phyloP scores from a whole-genome alignment of 2,113 vertebrate genomes.

The Actinemys pallida region DNA sequence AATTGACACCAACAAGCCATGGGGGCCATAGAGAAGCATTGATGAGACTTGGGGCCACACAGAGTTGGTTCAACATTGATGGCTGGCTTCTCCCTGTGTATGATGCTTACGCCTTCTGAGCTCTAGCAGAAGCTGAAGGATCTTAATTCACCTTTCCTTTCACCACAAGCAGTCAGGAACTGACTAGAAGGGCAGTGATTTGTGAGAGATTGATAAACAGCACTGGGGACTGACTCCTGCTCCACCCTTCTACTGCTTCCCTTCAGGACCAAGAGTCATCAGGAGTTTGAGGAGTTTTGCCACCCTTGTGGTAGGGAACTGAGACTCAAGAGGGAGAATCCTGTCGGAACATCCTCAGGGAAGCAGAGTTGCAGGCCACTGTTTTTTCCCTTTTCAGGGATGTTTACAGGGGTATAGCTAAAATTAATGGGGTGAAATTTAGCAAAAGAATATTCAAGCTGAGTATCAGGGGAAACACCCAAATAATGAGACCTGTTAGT shows the following conservation, averaged over 20 bases:
- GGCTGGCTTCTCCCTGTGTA: neutral
- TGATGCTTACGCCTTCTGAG: neutral
- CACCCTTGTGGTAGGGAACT: neutral
- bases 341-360: neutral
- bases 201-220: neutral
- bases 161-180: neutral
- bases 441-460: neutral
- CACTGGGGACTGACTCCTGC: neutral
- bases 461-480: rapidly evolving
- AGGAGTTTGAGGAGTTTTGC: neutral
- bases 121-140: neutral
- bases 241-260: neutral
- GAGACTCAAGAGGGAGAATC: neutral
- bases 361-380: neutral
- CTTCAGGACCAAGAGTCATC: neutral
- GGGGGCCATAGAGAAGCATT: neutral
- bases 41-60: neutral
- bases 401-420: neutral
- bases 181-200: neutral
- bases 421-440: neutral
- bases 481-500: neutral
- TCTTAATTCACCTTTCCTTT: neutral
- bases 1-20: neutral
- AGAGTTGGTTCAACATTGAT: neutral
- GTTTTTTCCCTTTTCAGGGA: neutral